A percentile compares a stretch with the other conserved stretches of the same genome.
Evolutionary conservation across 2,113 vertebrate genomes (phyloP).

Genomic region (Mustelus asterias): DNA sequence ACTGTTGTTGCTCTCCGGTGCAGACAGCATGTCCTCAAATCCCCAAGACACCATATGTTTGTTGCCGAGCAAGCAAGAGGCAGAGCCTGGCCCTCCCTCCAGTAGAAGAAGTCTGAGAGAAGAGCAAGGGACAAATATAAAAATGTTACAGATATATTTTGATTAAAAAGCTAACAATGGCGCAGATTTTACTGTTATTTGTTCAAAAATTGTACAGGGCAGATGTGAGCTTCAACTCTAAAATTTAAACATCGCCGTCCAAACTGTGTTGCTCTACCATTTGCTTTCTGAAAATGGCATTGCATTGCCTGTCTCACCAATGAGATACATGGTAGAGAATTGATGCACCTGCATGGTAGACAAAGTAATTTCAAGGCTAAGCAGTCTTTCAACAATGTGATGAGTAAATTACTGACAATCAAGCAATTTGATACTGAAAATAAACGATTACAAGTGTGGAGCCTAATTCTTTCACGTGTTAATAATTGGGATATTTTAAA

Average conservation of each 20-base stretch:
- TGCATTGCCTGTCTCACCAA: not conserved
- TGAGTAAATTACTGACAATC: not conserved
- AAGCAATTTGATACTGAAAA: not conserved
- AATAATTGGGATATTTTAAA: not conserved
- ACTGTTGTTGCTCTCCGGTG: constrained; percentile 77
- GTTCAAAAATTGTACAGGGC: not conserved
- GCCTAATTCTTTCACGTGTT: not conserved
- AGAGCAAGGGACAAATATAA: constrained; percentile 38
- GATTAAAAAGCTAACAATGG: too few species aligned
- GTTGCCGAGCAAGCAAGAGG: constrained; percentile 87
- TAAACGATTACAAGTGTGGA: not conserved
- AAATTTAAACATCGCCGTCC: not conserved
- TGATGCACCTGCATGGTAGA: not conserved
- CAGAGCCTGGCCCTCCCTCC: constrained; percentile 92
- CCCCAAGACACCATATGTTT: constrained; percentile 98
- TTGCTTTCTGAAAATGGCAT: not conserved
- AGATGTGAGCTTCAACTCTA: not conserved
- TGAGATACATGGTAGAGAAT: not conserved
- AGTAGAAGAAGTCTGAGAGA: constrained; percentile 78
- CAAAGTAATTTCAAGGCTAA: not conserved
- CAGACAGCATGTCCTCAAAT: constrained; percentile 95
- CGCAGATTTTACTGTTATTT: not conserved
- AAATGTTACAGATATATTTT: not conserved
- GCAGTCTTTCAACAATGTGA: not conserved
- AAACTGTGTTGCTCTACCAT: not conserved